These are phyloP conservation scores for Zalophus californianus DNA, from an alignment of 2,797 vertebrate species.

Conservation along the genomic window DNA sequence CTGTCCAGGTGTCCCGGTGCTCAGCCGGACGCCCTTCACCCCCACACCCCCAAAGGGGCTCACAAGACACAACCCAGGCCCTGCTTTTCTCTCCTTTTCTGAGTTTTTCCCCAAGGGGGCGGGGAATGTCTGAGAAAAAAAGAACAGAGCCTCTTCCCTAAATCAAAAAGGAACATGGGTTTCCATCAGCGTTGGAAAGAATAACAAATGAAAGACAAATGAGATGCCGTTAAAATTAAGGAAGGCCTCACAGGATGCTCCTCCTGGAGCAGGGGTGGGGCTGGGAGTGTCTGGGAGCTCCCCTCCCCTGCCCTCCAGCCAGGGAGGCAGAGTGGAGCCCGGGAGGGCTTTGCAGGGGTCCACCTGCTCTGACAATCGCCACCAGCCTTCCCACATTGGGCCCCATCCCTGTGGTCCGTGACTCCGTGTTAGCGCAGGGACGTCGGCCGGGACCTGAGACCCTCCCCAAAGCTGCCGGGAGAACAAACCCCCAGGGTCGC, in stretches of 20 bases:
- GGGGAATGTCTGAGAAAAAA: background rate
- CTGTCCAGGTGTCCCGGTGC: background rate
- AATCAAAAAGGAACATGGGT: constrained; percentile 72
- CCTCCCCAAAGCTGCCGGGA: no score
- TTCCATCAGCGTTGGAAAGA: constrained; percentile 68
- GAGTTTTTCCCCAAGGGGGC: background rate
- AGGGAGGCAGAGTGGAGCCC: accelerated
- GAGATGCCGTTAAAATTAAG: constrained; percentile 19
- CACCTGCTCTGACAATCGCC: accelerated
- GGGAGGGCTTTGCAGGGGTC: background rate
- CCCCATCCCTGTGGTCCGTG: accelerated
- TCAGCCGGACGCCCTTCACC: background rate
- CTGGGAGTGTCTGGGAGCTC: background rate
- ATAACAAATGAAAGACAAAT: constrained; percentile 68
- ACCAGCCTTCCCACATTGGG: accelerated
- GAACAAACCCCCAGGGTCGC: background rate
- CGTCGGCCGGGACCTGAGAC: background rate
- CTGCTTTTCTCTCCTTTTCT: background rate
- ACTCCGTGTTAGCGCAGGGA: background rate
- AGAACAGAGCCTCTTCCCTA: background rate
- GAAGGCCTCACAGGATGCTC: background rate
- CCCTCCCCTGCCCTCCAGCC: background rate
- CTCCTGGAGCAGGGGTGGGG: background rate
- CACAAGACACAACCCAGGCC: background rate
- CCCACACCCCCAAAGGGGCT: background rate